Base-by-base conservation (phyloP, 2,888 invertebrate species). In the Lamellibrachia columna region DNA sequence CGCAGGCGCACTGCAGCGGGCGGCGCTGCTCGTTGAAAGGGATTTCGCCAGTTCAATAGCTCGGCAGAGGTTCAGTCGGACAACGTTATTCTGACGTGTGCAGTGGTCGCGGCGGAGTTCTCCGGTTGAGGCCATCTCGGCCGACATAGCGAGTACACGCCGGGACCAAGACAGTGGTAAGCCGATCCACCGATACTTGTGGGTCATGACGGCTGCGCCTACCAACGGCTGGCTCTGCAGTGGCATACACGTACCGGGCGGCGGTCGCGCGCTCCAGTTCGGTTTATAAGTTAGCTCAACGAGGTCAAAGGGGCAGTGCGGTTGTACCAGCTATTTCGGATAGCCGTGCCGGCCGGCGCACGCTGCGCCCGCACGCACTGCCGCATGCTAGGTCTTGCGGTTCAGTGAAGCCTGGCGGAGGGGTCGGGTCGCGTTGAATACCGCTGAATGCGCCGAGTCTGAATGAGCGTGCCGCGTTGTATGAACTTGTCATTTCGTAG, bases 261-360 rank as follows among this genome's bases (percentile, higher is more conserved):
- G 40, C 40, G 40, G 40, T 40, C 40, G 40, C 75, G 60, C 60
- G 75, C 75, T 75, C 75, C 22, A 75, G 75, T 22, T 75, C 75
- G 22, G 75, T 75, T 75, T 75, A 75, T 75, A 75, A 75, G 75
- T 75, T 75, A 75, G 75, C 75, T 75, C 15, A 75, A 75, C 75
- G 75, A 75, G 75, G 75, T 75, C 75, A 75, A 75, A 75, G 75
- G 75, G 75, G 75, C 75, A 75, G 75, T 75, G 75, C 75, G 75
- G 75, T 75, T 75, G 75, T 75, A 75, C 75, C 22, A 75, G 75
- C 75, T 75, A 75, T 75, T 75, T 75, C 75, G 60, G 60, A 60
- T 60, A 60, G 60, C 60, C 60, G 11, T 15, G 60, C 60, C 11
- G 60, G 15, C 60, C 60, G 75, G 15, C 75, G 75, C 75, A 1